Conservation (phyloP, 2,113 vertebrate genomes). For the Micromys minutus region DNA sequence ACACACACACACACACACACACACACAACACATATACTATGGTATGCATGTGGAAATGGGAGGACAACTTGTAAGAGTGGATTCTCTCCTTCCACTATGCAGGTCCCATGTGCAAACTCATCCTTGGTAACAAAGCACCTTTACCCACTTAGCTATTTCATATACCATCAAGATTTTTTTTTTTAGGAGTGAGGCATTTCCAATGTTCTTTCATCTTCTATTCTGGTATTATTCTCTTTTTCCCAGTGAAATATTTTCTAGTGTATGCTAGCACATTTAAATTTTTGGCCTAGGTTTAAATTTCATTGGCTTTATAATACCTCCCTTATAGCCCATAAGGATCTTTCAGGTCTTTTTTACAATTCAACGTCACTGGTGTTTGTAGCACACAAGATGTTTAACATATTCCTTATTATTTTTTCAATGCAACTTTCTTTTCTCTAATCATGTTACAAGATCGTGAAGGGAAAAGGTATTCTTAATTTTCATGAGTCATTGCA, state of each 20-base stretch:
- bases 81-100: background rate
- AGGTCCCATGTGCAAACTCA: background rate
- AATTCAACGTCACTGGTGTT: background rate
- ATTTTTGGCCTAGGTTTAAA: background rate
- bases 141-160: background rate
- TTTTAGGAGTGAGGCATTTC: background rate
- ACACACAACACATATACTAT: background rate
- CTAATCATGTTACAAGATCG: background rate
- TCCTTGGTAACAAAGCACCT: background rate
- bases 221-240: background rate
- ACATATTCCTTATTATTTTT: constrained; percentile 4
- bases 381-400: background rate
- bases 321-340: background rate
- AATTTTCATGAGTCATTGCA: background rate
- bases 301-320: background rate
- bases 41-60: background rate
- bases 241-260: background rate
- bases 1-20: too few relatives aligned
- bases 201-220: background rate
- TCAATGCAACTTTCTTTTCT: background rate
- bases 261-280: background rate
- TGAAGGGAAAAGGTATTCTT: background rate
- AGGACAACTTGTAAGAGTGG: background rate
- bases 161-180: background rate
- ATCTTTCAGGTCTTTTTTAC: background rate